A percentile compares a stretch with the other conserved stretches of the same genome.
phyloP scores from a whole-genome alignment of 2,797 vertebrate genomes.

The Phataginus tetradactyla region DNA sequence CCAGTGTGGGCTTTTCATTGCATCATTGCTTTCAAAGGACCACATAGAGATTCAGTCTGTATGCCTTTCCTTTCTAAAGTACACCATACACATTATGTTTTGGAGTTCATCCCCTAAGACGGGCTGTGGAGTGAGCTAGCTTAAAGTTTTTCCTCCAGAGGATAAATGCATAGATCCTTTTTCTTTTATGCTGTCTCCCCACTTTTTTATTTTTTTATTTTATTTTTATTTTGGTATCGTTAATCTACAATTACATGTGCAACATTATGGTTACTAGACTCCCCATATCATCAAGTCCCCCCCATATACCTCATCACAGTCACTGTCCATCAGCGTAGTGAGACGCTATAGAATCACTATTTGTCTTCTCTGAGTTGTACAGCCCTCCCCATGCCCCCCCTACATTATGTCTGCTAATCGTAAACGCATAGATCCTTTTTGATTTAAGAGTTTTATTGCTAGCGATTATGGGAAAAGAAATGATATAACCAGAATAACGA shows the following conservation, averaged over 20 bases:
- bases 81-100: neutral
- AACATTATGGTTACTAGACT: too few relatives aligned
- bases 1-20: neutral
- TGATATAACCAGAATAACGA: neutral
- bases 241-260: too few relatives aligned
- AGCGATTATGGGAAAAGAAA: conserved; percentile 27
- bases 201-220: too few relatives aligned
- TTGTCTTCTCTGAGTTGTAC: too few relatives aligned
- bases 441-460: neutral
- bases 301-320: too few relatives aligned
- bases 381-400: too few relatives aligned
- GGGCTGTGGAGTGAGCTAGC: neutral
- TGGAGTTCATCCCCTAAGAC: conserved; percentile 11
- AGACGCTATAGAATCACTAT: too few relatives aligned
- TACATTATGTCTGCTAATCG: too few relatives aligned
- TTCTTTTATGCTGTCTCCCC: neutral
- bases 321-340: too few relatives aligned
- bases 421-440: neutral
- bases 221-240: too few relatives aligned
- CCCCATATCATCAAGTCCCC: too few relatives aligned
- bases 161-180: neutral
- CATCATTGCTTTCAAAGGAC: conserved; percentile 41
- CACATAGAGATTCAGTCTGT: neutral
- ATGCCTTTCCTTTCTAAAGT: conserved; percentile 21
- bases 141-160: conserved; percentile 19